Percentiles rank a stretch among this genome's conserved stretches.
Conservation (phyloP, 2,113 vertebrate species). For the Struthio camelus region DNA sequence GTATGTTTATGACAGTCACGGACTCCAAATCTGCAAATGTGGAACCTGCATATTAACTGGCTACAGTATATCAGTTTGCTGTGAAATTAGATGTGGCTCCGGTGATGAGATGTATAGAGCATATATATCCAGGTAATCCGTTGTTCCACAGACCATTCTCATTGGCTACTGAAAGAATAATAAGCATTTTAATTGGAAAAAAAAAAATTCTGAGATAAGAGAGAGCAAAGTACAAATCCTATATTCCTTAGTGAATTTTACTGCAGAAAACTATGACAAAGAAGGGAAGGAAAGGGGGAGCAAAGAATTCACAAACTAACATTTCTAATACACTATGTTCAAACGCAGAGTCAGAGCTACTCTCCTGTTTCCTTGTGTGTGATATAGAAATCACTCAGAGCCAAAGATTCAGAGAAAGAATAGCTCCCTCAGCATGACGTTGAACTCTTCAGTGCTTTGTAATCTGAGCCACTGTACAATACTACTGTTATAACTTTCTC, state of each 20-base stretch:
- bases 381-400: neutral
- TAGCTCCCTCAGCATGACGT: accelerated
- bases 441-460: accelerated
- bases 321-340: neutral
- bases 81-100: neutral
- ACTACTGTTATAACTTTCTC: neutral
- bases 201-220: neutral
- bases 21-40: neutral
- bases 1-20: neutral
- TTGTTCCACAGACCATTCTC: neutral
- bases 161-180: neutral
- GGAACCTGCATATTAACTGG: neutral
- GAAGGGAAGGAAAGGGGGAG: neutral
- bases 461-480: no score
- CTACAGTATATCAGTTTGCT: neutral
- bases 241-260: neutral
- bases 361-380: neutral
- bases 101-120: neutral
- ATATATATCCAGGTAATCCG: neutral
- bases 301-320: neutral
- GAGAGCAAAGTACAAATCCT: neutral
- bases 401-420: neutral
- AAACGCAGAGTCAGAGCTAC: neutral
- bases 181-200: neutral
- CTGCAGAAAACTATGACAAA: neutral